These are phyloP conservation scores for Metopia argyrocephala DNA, from an alignment of 2,888 invertebrate genomes.

Conservation along the genomic window DNA sequence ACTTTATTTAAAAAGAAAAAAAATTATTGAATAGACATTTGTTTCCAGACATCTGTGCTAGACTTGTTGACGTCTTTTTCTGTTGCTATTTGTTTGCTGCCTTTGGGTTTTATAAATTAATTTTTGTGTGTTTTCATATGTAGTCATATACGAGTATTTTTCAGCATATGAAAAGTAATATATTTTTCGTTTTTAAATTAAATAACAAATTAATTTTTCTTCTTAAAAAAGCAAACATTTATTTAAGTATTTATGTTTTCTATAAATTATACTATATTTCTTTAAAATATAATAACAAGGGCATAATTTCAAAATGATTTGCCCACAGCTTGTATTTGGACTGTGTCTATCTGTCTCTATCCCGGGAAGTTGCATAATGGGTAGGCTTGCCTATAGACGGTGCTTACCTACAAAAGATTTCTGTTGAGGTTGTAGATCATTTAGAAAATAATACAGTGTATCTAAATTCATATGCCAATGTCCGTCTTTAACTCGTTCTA, in stretches of 20 bases:
- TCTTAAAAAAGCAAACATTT: too few species aligned
- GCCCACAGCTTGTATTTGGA: too few species aligned
- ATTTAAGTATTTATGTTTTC: constrained; percentile 29
- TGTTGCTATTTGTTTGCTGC: constrained; percentile 38
- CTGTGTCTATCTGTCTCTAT: too few species aligned
- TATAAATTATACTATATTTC: constrained; percentile 14
- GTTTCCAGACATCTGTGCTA: constrained; percentile 58
- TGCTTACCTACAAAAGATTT: too few species aligned
- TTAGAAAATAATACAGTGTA: too few species aligned
- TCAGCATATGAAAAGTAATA: too few species aligned
- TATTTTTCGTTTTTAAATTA: constrained; percentile 53
- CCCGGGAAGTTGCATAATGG: too few species aligned
- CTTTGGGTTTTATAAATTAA: background rate
- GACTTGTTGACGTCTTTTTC: constrained; percentile 61
- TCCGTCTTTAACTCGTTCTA: too few species aligned
- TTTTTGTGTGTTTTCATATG: background rate
- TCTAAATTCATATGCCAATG: too few species aligned
- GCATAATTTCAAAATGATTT: constrained; percentile 54
- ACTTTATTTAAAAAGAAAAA: constrained; percentile 23
- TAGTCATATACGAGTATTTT: too few species aligned
- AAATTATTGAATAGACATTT: constrained; percentile 45
- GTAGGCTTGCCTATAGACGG: too few species aligned
- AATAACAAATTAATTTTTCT: constrained; percentile 31
- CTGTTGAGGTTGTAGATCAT: too few species aligned
- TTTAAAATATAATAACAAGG: constrained; percentile 26